Evolutionary conservation across 2,113 vertebrate species (phyloP).

Genomic region (Myrmecophaga tridactyla): DNA sequence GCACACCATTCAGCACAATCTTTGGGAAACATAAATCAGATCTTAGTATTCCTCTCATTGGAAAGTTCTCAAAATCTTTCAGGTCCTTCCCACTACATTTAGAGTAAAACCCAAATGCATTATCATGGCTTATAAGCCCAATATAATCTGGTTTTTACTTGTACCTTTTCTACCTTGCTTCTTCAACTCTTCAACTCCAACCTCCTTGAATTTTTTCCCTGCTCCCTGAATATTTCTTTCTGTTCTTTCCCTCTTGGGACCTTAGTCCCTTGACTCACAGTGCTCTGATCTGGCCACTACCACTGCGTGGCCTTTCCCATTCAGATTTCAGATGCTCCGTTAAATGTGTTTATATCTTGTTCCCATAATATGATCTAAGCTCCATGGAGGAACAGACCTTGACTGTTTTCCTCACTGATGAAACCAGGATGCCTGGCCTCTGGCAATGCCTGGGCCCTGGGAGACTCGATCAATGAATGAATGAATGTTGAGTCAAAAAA

Average conservation of each 20-base stretch:
- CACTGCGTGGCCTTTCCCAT: background rate
- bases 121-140: background rate
- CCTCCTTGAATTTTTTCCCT: background rate
- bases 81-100: background rate
- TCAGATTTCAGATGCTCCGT: background rate
- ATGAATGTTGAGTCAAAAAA: background rate
- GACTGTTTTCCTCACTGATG: background rate
- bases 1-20: background rate
- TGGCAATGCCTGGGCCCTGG: background rate
- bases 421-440: background rate
- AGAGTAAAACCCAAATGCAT: background rate
- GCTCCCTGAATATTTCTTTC: background rate
- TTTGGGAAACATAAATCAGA: background rate
- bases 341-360: background rate
- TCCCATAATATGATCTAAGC: background rate
- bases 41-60: background rate
- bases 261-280: background rate
- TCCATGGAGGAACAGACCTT: background rate
- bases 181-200: background rate
- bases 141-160: background rate
- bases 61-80: background rate
- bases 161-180: background rate
- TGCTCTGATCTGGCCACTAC: background rate
- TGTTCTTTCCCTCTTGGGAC: background rate
- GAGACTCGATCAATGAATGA: background rate